phyloP scores from a whole-genome alignment of 2,888 invertebrate genomes.

The Tiliacea aurago region DNA sequence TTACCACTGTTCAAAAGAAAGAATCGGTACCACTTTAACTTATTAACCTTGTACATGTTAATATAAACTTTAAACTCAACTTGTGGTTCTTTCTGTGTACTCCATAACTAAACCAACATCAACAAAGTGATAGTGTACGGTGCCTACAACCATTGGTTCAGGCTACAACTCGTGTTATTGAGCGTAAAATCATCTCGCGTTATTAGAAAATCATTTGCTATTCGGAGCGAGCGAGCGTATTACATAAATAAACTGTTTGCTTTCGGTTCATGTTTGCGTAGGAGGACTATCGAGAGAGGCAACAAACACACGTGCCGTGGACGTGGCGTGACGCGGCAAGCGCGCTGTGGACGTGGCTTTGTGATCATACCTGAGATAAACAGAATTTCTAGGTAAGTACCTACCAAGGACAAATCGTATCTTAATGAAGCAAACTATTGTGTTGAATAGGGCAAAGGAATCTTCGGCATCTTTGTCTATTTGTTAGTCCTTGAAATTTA shows the following conservation, averaged over 20 bases:
- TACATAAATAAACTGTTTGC: slow-evolving; percentile 62
- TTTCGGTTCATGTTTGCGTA: slow-evolving; percentile 57
- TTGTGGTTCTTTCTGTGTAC: no score
- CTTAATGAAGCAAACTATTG: not conserved
- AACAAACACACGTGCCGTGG: slow-evolving; percentile 40
- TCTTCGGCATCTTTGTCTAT: not conserved
- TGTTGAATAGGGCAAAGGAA: not conserved
- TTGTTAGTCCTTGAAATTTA: not conserved
- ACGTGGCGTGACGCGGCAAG: slow-evolving; percentile 30
- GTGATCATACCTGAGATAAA: slow-evolving; percentile 4
- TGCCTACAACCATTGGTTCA: no score
- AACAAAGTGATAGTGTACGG: no score
- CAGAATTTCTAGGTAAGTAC: not conserved
- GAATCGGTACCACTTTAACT: no score
- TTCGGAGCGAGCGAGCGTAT: slow-evolving; percentile 42
- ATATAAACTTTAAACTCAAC: no score
- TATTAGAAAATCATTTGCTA: slow-evolving; percentile 56
- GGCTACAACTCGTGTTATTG: no score
- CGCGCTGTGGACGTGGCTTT: slow-evolving; percentile 7
- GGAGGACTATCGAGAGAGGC: slow-evolving; percentile 47
- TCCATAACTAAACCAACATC: no score
- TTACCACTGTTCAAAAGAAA: no score
- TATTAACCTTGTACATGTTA: no score
- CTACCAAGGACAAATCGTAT: not conserved
- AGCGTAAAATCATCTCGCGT: slow-evolving; percentile 41